Evolutionary conservation across 30 jellyfish, hydroid and myxozoan genomes (phyloP), one percentile per base, ranked within the genome.

Genomic region (Pseudorhiza aurosa): DNA sequence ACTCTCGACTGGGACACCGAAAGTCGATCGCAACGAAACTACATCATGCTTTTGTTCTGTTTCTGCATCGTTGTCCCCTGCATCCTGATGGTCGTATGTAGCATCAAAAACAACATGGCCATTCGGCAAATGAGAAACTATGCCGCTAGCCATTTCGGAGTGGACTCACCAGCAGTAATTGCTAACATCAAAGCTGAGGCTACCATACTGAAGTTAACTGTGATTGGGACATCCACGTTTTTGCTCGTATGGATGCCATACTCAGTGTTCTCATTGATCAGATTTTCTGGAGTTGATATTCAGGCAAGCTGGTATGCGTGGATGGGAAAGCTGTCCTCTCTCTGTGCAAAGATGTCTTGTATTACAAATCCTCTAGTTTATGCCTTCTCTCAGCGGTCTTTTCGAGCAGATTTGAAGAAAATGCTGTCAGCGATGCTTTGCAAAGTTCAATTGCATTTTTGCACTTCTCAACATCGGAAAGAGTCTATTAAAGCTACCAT

Each of bases 1-100:
- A 69, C 83, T 6, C 26, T 69, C 2, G 47, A 69, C 68, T 69
- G 83, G 83, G 39, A 69, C 46, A 44, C 83, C 2, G 30, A 35
- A 14, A 46, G 47, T 21, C 29, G 29, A 0, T n/a, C 47, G 12
- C 83, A 69, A 18, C 45, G 51, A 35, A 29, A 24, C 17, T 69
- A 14, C 55, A 50, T 69, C 53, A 21, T 69, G 4, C 30, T 32
- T 30, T 45, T 69, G 17, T 40, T 69, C 53, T 30, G 26, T 1
- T 26, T 69, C 42, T 69, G 83, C 19, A 40, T 69, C 10, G 26
- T 46, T 45, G 55, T 69, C 7, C 83, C 83, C 2, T 43, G 45
- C 15, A 32, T 35, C 7, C 19, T 69, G 39, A 42, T 33, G 53
- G 33, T 32, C 0, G 24, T 45, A 0, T 44, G 83, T 53, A 69